Base-by-base conservation (phyloP, 1,140 invertebrate genomes). In the Zophobas morio region DNA sequence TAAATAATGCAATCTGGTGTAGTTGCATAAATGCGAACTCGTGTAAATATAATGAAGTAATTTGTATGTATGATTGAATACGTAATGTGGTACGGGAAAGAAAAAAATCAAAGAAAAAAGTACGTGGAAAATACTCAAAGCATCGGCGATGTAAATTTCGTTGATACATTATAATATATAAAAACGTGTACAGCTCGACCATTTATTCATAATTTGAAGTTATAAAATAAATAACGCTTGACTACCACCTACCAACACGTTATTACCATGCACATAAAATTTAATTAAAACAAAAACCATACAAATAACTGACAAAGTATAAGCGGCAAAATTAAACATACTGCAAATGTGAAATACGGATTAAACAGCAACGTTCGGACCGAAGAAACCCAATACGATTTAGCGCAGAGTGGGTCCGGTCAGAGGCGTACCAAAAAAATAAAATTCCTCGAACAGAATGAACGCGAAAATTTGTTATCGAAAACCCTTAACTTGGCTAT, bases 1-100 rank as follows among this genome's bases (percentile, higher is more conserved):
- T 66, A 46, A 66, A 66, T 66, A 66, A 66, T 66, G 60, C 39
- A 66, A 39, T 6, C 60, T n/a, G 39, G 20, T 66, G 60, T n/a
- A 66, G 60, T 56, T 73, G 35, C 47, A 42, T 73, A 56, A 56
- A 73, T 73, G 56, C 39, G 54, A 56, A 39, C 49, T 73, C 6
- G 49, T 56, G 36, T 73, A 56, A 66, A 66, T 54, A 73, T 73
- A 73, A 73, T 54, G 71, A 73, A 42, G 71, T 73, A 73, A 73
- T 73, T 73, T 73, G 71, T 73, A 73, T 73, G 71, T 73, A 73
- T 66, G 49, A 73, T 73, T 53, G 71, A 56, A 39, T 73, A 32
- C 39, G 46, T 73, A 73, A 73, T 73, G 71, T 37, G 39, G 40
- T 56, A 56, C 39, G 36, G 32, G 71, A 73, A 40, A 36, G 70